Conservation (phyloP, 2,797 vertebrate species). For the Nannoperca obscura region DNA sequence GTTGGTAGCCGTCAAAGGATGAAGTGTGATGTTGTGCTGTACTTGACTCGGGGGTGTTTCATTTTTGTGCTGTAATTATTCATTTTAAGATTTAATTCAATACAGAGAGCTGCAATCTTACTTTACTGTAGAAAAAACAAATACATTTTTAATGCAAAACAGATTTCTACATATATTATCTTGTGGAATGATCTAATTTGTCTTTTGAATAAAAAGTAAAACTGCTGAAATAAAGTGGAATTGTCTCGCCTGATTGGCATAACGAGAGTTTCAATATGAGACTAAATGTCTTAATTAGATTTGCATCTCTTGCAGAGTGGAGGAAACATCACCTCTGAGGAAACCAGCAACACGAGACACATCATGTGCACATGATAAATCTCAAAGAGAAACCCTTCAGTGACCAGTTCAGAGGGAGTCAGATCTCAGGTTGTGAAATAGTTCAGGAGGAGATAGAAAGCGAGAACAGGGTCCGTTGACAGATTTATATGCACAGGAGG, state of each 20-base stretch:
- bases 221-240: neutral
- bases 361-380: neutral
- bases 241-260: neutral
- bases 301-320: slow-evolving; percentile 1
- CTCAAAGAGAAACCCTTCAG: neutral
- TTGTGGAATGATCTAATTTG: neutral
- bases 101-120: slow-evolving; percentile 8
- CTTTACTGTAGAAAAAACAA: slow-evolving; percentile 1
- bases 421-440: slow-evolving; percentile 42
- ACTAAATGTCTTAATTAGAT: slow-evolving; percentile 1
- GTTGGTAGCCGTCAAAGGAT: neutral
- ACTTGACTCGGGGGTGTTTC: slow-evolving; percentile 51
- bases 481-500: slow-evolving; percentile 59
- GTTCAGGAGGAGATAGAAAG: slow-evolving; percentile 35
- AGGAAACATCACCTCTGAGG: neutral
- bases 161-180: neutral
- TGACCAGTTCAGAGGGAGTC: slow-evolving; percentile 10
- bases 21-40: slow-evolving; percentile 40
- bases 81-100: slow-evolving; percentile 30
- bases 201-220: slow-evolving; percentile 3
- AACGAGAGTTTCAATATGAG: neutral
- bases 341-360: slow-evolving; percentile 5
- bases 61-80: slow-evolving; percentile 30
- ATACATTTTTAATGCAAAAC: neutral
- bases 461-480: slow-evolving; percentile 57